These are phyloP conservation scores for Tragelaphus imberbis DNA, from an alignment of 2,113 vertebrate genomes.

Conservation along the genomic window DNA sequence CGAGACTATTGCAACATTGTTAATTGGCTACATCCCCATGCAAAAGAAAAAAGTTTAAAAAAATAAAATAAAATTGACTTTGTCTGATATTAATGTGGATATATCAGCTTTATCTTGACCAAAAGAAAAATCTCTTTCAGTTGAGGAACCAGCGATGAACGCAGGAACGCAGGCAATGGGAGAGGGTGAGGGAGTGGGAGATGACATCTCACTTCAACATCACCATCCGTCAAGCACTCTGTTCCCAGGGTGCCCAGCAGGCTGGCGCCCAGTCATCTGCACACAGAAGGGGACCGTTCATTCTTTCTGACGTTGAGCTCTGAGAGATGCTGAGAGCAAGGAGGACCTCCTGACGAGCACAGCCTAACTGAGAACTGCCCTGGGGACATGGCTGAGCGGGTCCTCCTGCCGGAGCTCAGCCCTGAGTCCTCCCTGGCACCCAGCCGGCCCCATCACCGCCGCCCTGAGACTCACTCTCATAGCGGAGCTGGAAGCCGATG, in stretches of 20 bases:
- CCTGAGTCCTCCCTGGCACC: not conserved
- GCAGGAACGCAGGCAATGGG: not conserved
- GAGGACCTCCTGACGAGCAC: not conserved
- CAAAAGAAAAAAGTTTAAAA: not conserved
- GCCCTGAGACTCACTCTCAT: slow-evolving; percentile 89
- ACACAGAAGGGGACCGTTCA: not conserved
- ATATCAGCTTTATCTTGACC: not conserved
- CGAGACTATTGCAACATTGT: not conserved
- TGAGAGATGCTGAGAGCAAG: not conserved
- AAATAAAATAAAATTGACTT: not conserved
- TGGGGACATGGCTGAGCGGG: accelerated
- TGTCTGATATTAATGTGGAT: not conserved
- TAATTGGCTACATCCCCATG: not conserved
- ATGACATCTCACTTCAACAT: not conserved
- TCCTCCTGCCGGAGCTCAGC: accelerated
- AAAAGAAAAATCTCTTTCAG: not conserved
- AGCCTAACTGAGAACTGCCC: not conserved
- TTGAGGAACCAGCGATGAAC: not conserved
- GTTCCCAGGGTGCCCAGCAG: accelerated
- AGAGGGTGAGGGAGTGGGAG: not conserved
- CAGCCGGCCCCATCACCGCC: not conserved
- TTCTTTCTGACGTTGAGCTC: not conserved
- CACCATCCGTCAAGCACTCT: not conserved
- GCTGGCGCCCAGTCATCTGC: accelerated
- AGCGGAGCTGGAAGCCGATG: slow-evolving; percentile 96